Conservation (phyloP, 2,113 vertebrate species). For the Pao palembangensis region DNA sequence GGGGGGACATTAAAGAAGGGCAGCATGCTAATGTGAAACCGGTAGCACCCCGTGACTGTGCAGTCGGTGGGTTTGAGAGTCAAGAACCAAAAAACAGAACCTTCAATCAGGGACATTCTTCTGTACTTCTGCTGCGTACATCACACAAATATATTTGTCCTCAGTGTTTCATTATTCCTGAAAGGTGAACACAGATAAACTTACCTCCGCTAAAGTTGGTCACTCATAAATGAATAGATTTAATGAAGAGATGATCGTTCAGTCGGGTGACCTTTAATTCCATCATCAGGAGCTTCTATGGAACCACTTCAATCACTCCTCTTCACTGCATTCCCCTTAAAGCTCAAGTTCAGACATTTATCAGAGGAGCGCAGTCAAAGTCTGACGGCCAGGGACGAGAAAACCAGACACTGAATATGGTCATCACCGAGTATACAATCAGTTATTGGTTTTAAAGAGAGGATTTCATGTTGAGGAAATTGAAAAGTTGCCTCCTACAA, state of each 20-base stretch:
- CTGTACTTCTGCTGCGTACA: not conserved
- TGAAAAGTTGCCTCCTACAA: too few species aligned
- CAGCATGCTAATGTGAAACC: slow-evolving; percentile 52
- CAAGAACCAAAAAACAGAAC: slow-evolving; percentile 23
- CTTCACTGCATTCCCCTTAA: slow-evolving; percentile 23
- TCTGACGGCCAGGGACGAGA: too few species aligned
- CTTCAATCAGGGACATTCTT: slow-evolving; percentile 33
- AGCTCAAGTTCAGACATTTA: slow-evolving; percentile 7
- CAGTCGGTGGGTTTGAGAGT: slow-evolving; percentile 44
- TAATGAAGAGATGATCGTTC: slow-evolving; percentile 4
- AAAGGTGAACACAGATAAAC: not conserved
- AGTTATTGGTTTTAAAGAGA: too few species aligned
- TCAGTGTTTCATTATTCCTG: not conserved
- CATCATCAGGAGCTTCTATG: slow-evolving; percentile 13
- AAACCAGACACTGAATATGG: too few species aligned
- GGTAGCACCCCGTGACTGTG: slow-evolving; percentile 9
- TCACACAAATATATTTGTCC: not conserved
- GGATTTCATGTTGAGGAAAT: too few species aligned
- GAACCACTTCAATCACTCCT: slow-evolving; percentile 9
- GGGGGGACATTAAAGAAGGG: slow-evolving; percentile 56
- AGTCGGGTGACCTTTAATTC: slow-evolving; percentile 22
- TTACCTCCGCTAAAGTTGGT: not conserved
- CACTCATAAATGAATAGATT: not conserved
- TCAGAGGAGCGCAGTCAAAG: too few species aligned
- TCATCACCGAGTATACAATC: too few species aligned